Base-by-base conservation (phyloP, 2,888 invertebrate genomes). In the Amphipyra berbera region DNA sequence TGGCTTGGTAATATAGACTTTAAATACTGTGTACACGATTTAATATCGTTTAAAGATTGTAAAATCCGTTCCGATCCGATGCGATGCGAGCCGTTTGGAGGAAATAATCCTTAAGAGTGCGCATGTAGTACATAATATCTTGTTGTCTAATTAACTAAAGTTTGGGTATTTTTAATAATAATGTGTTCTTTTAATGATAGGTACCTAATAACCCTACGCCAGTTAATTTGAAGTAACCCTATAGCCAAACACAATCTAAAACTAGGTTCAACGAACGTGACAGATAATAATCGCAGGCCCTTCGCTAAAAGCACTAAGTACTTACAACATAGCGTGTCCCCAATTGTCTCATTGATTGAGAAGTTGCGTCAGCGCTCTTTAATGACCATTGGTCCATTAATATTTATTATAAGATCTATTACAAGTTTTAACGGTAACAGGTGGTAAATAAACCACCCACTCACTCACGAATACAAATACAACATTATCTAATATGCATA, bases 261-360 rank as follows among this genome's bases (percentile, higher is more conserved):
- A 37, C 9, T 10, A 27, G 30, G 60, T 61, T 69, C 35, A 56
- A 73, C 15, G 47, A 52, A 15, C 68, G 21, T 41, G 30, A 30
- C 10, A 46, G 14, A 66, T 54, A 52, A 37, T 58, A 40, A 38
- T 7, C 13, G 42, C 14, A n/a, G 42, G 45, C 69, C 75, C 75
- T 71, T 69, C 14, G 49, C 47, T 42, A 38, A 61, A 64, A 71
- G 45, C 45, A 68, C 62, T 57, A 46, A 70, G 61, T 68, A 57
- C 49, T 41, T 37, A 44, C 55, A 68, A 61, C 53, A 61, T 40
- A 37, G 44, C 35, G 53, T 62, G 69, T 62, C 41, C 70, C 69
- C 74, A 74, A 71, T 71, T 71, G 75, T 55, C 58, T 47, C 63
- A 69, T 45, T 74, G 75, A 71, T 71, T 71, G 70, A 62, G 52